Evolutionary conservation across 2,113 vertebrate genomes (phyloP).

Genomic region (Callipepla squamata): DNA sequence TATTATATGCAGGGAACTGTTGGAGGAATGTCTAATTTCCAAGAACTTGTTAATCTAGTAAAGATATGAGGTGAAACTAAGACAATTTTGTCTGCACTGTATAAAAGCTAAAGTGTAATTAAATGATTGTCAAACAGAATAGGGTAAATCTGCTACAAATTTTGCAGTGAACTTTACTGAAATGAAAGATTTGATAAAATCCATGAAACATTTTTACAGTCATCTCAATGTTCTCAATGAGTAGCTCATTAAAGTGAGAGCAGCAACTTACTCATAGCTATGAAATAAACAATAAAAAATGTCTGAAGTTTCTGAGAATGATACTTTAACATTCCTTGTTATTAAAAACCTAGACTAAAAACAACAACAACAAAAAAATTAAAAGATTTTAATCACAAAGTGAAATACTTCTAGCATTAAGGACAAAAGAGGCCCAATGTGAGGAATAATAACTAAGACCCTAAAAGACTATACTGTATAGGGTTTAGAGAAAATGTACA

Average conservation of each 20-base stretch:
- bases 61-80: background rate
- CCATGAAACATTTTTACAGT: background rate
- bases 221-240: background rate
- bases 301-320: background rate
- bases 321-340: background rate
- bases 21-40: background rate
- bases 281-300: background rate
- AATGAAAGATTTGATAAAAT: background rate
- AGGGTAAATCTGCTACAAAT: background rate
- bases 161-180: background rate
- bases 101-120: background rate
- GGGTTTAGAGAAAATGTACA: background rate
- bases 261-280: background rate
- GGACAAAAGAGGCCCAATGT: background rate
- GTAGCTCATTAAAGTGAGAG: background rate
- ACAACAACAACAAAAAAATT: background rate
- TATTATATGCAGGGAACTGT: background rate
- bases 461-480: background rate
- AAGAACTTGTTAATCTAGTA: background rate
- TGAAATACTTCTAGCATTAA: background rate
- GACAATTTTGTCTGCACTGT: background rate
- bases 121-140: background rate
- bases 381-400: background rate
- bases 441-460: background rate
- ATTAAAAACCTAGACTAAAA: background rate